Base-by-base conservation (phyloP, 2,797 vertebrate genomes). In the Crenichthys baileyi region DNA sequence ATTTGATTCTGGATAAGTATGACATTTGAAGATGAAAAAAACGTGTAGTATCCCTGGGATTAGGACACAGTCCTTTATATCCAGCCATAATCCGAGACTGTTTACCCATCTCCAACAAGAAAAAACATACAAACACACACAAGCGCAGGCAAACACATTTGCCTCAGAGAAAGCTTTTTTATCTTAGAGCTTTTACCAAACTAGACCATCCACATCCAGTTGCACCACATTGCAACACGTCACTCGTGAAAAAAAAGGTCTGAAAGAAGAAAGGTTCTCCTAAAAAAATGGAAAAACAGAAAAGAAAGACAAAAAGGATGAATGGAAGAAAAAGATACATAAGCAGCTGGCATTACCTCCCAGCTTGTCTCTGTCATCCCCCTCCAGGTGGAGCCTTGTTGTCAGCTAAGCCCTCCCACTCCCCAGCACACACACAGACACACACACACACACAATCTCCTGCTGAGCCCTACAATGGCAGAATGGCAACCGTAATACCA, bases 41-140 rank as follows among this genome's bases (percentile, higher is more conserved):
- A 67, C 20, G 18, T 41, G 63, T 67, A 24, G 65, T n/a, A 44
- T 89, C 88, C 29, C 24, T 82, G 88, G 87, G 91, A 94, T 93
- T 92, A 92, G 89, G 85, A 88, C 88, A 87, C 89, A 91, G 88
- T 87, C 90, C 83, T 92, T 94, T 93, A 93, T 88, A 94, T 94
- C 88, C 81, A 68, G 78, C 89, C 92, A 87, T 94, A 94, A 94
- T 93, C 91, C 85, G 75, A 87, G 76, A 88, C 88, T 88, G 88
- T 84, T 85, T 86, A 79, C 83, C 60, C 77, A 85, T 79, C 82
- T 88, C 83, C 70, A 83, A 78, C 81, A 87, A 77, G 73, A 87
- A 90, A 79, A 87, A 86, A 89, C 81, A 88, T 13, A 78, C 53
- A 56, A 41, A 70, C 68, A 70, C 39, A 77, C 75, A 73, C 31